These are phyloP conservation scores for Lithophane ornitopus DNA, from an alignment of 2,888 invertebrate genomes.

Conservation along the genomic window DNA sequence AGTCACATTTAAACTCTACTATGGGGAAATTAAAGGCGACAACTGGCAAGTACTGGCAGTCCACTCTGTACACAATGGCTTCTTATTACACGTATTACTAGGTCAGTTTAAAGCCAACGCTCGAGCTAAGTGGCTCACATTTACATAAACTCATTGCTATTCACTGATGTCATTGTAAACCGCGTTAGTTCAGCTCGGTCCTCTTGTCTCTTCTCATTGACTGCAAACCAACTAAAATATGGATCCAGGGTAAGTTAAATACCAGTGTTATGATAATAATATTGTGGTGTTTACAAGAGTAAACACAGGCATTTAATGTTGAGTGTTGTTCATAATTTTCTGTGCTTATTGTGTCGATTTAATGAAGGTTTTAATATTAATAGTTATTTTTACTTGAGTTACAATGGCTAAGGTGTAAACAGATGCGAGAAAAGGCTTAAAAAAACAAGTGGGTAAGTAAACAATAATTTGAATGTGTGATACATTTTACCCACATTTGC, in stretches of 20 bases:
- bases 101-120: conserved; percentile 37
- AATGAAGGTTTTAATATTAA: conserved; percentile 11
- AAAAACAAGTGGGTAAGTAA: too few species aligned
- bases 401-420: background rate
- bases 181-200: conserved; percentile 38
- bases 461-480: too few species aligned
- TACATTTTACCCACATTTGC: too few species aligned
- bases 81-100: conserved; percentile 87
- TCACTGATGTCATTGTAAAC: conserved; percentile 51
- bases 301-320: conserved; percentile 31
- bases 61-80: conserved; percentile 26
- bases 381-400: background rate
- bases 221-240: conserved; percentile 54
- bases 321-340: conserved; percentile 10
- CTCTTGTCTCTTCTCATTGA: conserved; percentile 44
- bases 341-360: conserved; percentile 14
- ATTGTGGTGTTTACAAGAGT: conserved; percentile 35
- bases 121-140: conserved; percentile 47
- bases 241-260: conserved; percentile 43
- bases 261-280: conserved; percentile 48
- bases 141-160: conserved; percentile 60
- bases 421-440: background rate
- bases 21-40: conserved; percentile 31
- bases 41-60: conserved; percentile 13
- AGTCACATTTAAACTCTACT: conserved; percentile 22